Base-by-base conservation (phyloP, 2,797 vertebrate genomes). In the Tauraco hartlaubi region DNA sequence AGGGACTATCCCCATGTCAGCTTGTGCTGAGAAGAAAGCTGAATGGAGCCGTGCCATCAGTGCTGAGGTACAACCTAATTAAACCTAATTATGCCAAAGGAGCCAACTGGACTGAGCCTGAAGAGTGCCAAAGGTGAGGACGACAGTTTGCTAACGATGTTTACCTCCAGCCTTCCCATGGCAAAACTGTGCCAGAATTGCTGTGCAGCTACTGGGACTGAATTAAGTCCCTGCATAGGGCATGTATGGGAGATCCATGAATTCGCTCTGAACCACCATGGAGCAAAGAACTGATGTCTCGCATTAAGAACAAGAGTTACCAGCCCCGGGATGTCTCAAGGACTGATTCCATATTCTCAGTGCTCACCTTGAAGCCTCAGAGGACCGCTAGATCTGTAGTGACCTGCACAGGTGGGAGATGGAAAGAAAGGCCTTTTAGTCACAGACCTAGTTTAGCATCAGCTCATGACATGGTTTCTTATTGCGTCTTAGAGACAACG, bases 381-480 rank as follows among this genome's bases (percentile, higher is more conserved):
- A 87, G 31, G 22, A 39, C 58, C 37, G 26, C 22, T 15, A 51
- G n/a, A 23, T 21, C 33, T 21, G n/a, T 3, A 74, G 51, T 15
- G 26, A 56, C 37, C 44, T 29, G 37, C 21, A 28, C 15, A 66
- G 29, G 35, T 5, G 23, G 78, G 46, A 76, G 23, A 55, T 18
- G 9, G 46, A 20, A 78, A 68, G 52, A 58, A 67, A 46, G 17
- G 33, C 22, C 33, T 43, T 73, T 28, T 5, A 43, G 28, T 26
- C 43, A 41, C 3, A 58, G 23, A n/a, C 33, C n/a, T 18, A 51
- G 17, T 31, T 51, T 2, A 58, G 39, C 62, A 78, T 54, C 58
- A 68, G 0, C 12, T 41, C 66, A 33, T 8, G 15, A 8, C 0
- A 0, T 5, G 21, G 49, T 3, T 79, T 61, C 39, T 73, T 29